Conservation (phyloP, 2,113 vertebrate species). For the Varanus komodoensis region DNA sequence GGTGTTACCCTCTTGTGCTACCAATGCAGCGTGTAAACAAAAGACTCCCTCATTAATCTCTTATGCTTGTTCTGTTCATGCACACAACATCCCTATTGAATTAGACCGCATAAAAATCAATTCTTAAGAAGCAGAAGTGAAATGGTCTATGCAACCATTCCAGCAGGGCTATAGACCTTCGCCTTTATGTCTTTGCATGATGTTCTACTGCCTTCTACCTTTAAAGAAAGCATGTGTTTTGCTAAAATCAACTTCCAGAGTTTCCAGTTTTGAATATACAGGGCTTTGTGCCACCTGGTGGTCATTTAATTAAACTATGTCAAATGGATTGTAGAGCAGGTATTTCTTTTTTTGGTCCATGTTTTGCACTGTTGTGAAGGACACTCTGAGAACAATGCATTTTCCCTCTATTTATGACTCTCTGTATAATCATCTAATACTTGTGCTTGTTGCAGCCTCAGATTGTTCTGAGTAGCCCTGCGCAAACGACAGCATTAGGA, state of each 20-base stretch:
- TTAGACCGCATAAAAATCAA: too few relatives aligned
- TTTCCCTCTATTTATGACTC: fast-evolving
- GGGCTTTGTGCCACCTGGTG: constrained; percentile 73
- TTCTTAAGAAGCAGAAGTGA: neutral
- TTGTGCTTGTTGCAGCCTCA: constrained; percentile 80
- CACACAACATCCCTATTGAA: neutral
- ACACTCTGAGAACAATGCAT: neutral
- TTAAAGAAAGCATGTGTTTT: constrained; percentile 29
- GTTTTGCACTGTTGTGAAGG: neutral
- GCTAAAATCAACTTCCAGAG: neutral
- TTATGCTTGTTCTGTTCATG: neutral
- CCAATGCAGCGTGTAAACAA: neutral
- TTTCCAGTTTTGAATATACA: constrained; percentile 16
- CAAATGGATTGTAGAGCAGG: fast-evolving
- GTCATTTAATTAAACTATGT: constrained; percentile 42
- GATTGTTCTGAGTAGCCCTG: constrained; percentile 87
- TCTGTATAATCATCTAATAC: neutral
- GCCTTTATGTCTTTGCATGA: neutral
- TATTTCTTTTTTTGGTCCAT: neutral
- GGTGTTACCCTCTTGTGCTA: too few relatives aligned
- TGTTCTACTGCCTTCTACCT: constrained; percentile 3
- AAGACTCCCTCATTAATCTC: neutral
- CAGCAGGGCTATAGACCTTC: neutral
- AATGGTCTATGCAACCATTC: neutral
- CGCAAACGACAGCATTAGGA: constrained; percentile 82